phyloP scores from a whole-genome alignment of 2,113 vertebrate species.

The Malurus melanocephalus region DNA sequence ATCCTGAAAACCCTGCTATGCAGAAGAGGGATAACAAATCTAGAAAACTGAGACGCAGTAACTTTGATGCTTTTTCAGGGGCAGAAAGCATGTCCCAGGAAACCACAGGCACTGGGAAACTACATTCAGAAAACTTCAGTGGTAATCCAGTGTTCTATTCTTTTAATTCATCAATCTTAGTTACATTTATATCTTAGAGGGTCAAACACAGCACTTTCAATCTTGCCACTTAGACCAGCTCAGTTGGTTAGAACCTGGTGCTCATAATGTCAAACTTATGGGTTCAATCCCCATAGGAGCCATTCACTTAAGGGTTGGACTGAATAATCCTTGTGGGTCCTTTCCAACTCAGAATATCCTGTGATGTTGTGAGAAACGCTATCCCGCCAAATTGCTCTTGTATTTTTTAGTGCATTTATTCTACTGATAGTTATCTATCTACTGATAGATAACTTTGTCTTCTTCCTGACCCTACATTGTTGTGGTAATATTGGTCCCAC shows the following conservation, averaged over 20 bases:
- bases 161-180: background rate
- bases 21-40: background rate
- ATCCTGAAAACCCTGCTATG: background rate
- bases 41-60: rapidly evolving
- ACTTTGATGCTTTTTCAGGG: background rate
- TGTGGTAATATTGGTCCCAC: background rate
- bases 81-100: background rate
- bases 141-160: background rate
- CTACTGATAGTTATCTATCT: background rate
- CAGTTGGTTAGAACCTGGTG: background rate
- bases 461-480: background rate
- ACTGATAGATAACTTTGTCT: no score
- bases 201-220: background rate
- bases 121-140: background rate
- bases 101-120: background rate
- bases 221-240: background rate
- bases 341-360: background rate
- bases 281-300: background rate
- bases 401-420: background rate
- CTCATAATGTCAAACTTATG: background rate
- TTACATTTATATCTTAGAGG: background rate
- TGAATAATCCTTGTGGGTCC: background rate
- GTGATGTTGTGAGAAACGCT: background rate
- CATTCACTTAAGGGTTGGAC: background rate
- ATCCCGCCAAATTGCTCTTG: background rate